Evolutionary conservation across 37 sponge, comb jelly and placozoan genomes (phyloP), one percentile per base, ranked within the genome.

Genomic region (Tethya wilhelma): DNA sequence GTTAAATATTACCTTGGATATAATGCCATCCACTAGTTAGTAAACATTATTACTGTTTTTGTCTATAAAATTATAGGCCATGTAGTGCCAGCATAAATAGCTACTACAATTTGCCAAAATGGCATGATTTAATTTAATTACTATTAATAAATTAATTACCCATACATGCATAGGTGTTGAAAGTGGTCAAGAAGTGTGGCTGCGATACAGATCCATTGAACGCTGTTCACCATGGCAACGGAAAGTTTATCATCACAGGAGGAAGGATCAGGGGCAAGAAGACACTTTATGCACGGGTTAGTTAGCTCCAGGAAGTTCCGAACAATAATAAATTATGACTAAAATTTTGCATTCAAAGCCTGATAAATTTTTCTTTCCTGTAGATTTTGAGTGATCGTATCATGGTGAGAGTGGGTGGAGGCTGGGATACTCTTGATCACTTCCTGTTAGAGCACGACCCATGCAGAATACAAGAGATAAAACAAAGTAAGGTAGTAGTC

Each of bases 381-480:
- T 56, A 91, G 92, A 17, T 87, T 32, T 67, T 92, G 44, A 83
- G 69, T 28, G 88, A 92, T 44, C 59, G 79, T 56, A 67, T 87
- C 14, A 87, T 92, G 88, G 93, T 92, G 46, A 74, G 93, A 4
- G 93, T 92, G 19, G 93, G 93, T 25, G 93, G 93, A 59, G 93
- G 93, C 2, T 92, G 93, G 93, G 93, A 92, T 57, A 87, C 85
- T 40, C 84, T 92, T 40, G 86, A 92, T 62, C 93, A 92, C 70
- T 92, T 92, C 65, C 73, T 92, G 0, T 69, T 92, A 29, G 82
- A 75, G 38, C 87, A 92, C 42, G 93, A 92, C 37, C 88, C 93
- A 5, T 92, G 93, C 41, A 77, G 93, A 31, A 64, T 73, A 25
- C 43, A 67, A 2, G n/a, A 8, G 12, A 44, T 70, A 7, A 70